Evolutionary conservation across 1,140 invertebrate genomes (phyloP).

Genomic region (Anthonomus grandis): DNA sequence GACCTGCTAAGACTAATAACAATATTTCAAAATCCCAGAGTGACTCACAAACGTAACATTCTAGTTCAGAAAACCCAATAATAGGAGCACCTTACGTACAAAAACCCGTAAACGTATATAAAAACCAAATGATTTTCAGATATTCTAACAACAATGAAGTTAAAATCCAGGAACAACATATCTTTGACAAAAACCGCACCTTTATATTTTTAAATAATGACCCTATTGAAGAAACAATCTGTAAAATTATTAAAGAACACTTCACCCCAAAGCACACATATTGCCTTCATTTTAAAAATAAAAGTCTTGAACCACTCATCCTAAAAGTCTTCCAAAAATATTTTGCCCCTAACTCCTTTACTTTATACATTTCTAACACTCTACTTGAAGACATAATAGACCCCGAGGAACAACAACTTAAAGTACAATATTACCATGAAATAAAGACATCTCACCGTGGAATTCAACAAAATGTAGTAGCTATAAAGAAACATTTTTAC

Average conservation of each 20-base stretch:
- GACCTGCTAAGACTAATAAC: not conserved
- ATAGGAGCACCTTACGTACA: not conserved
- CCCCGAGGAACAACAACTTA: too few relatives aligned
- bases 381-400: too few relatives aligned
- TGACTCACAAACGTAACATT: not conserved
- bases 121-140: not conserved
- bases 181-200: slow-evolving; percentile 5
- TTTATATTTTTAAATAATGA: slow-evolving; percentile 4
- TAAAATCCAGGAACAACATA: not conserved
- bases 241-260: slow-evolving; percentile 1
- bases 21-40: not conserved
- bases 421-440: too few relatives aligned
- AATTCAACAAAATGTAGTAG: too few relatives aligned
- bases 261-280: slow-evolving; percentile 6
- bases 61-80: slow-evolving; percentile 1
- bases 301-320: slow-evolving; percentile 1
- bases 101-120: not conserved
- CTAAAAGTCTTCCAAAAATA: slow-evolving; percentile 4
- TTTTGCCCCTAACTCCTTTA: too few relatives aligned
- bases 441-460: too few relatives aligned
- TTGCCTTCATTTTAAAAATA: slow-evolving; percentile 11
- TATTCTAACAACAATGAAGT: too few relatives aligned
- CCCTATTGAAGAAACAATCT: not conserved
- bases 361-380: too few relatives aligned
- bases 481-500: too few relatives aligned